Base-by-base conservation (phyloP, 2,797 vertebrate genomes). In the Pristis pectinata region DNA sequence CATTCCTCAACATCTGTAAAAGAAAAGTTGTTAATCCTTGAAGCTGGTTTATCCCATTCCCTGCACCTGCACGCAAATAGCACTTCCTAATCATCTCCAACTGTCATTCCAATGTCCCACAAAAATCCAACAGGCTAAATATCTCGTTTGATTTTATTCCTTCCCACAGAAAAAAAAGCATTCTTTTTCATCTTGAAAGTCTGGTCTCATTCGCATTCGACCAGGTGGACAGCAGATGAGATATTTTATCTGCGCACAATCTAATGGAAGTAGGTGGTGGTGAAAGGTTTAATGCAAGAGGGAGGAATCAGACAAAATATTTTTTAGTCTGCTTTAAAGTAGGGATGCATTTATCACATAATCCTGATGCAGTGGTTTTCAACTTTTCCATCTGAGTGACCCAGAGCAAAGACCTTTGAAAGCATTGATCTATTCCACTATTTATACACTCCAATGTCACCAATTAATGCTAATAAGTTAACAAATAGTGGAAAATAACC, bases 81-180 rank as follows among this genome's bases (percentile, higher is more conserved):
- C 19, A 4, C 89, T 67, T 70, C 37, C 6, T 67, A 93, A 70
- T 93, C 22, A 70, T 41, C 64, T 70, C 89, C 89, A 93, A 41
- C 37, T 44, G 64, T 44, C 59, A 67, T 67, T 59, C 64, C 64
- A 70, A 61, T 41, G 19, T 11, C 22, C 37, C 41, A 41, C 0
- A 7, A 89, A 37, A 70, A 92, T 10, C 59, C 37, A 70, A 89
- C 27, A 92, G 37, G n/a, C 37, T 5, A 13, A 41, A 70, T 92
- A 92, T 24, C 89, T 70, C 70, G 22, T 93, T 93, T 70, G 89
- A 44, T 93, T 93, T 70, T 41, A 70, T 70, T 93, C n/a, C 92
- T 13, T 92, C 0, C 61, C 22, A 0, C 27, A 37, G 27, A 49
- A 30, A 44, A 83, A 83, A 53, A 44, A 19, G 7, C 9, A 30